Percentiles rank a stretch among this genome's conserved stretches.
phyloP scores from a whole-genome alignment of 2,797 vertebrate species.

The Limosa lapponica region DNA sequence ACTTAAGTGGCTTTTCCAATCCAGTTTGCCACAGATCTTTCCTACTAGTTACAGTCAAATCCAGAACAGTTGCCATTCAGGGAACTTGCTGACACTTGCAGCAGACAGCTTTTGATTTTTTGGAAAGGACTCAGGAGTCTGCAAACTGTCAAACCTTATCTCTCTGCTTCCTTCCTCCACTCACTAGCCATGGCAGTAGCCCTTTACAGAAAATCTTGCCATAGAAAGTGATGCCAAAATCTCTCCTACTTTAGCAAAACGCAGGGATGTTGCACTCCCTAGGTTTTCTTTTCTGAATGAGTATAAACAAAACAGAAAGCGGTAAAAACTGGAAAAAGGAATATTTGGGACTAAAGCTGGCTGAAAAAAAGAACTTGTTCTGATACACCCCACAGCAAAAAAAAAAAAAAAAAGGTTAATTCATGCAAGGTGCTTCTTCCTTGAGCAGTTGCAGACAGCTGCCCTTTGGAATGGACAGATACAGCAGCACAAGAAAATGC shows the following conservation, averaged over 20 bases:
- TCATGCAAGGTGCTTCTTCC: rapidly evolving
- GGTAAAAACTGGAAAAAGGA: not conserved
- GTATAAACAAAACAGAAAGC: not conserved
- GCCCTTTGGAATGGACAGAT: not conserved
- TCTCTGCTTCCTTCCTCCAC: not conserved
- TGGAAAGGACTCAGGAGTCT: not conserved
- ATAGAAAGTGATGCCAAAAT: not conserved
- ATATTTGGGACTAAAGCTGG: not conserved
- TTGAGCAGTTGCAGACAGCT: not conserved
- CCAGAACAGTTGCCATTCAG: not conserved
- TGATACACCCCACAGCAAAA: not conserved
- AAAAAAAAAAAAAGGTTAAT: not conserved
- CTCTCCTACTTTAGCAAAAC: not conserved
- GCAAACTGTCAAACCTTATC: not conserved
- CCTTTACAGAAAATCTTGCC: not conserved
- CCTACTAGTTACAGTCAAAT: not conserved
- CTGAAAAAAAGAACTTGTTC: not conserved
- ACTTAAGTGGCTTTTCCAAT: not conserved
- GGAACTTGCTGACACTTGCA: not conserved
- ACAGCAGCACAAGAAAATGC: not conserved
- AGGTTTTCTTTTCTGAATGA: not conserved
- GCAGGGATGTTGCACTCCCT: not conserved
- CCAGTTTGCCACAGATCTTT: not conserved
- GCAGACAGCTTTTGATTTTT: not conserved
- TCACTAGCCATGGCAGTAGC: not conserved